Conservation (phyloP, 64 coral and sea anemone species). For the Stylophora pistillata region DNA sequence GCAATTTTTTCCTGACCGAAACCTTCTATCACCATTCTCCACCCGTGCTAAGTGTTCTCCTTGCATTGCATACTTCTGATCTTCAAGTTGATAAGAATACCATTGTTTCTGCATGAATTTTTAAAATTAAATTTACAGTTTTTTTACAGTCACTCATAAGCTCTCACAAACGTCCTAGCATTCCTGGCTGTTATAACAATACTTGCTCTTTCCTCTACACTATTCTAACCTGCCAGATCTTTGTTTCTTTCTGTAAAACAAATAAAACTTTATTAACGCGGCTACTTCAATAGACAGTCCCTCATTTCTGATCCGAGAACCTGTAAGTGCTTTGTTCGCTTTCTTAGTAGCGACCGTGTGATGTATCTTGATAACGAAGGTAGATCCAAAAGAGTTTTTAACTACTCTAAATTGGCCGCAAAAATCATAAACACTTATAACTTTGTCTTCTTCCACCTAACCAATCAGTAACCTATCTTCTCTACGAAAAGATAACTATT, state of each 20-base stretch:
- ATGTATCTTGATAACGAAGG: background rate
- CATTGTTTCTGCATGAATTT: too few relatives aligned
- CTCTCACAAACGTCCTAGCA: background rate
- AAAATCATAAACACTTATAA: too few relatives aligned
- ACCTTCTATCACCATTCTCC: too few relatives aligned
- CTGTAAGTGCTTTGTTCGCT: background rate
- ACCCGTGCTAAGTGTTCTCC: too few relatives aligned
- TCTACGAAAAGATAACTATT: too few relatives aligned
- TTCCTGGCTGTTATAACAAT: background rate
- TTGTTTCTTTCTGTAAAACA: conserved; percentile 59
- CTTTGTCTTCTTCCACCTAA: too few relatives aligned
- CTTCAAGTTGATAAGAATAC: too few relatives aligned
- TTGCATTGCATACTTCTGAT: too few relatives aligned
- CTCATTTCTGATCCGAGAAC: background rate
- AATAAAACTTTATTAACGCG: background rate
- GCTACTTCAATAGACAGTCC: background rate
- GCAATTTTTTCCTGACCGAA: too few relatives aligned
- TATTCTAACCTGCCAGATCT: conserved; percentile 58
- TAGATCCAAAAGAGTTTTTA: too few relatives aligned
- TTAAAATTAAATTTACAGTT: background rate
- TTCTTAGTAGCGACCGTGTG: background rate
- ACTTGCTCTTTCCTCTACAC: background rate
- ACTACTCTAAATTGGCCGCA: too few relatives aligned
- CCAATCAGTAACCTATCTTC: too few relatives aligned
- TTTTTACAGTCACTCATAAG: background rate